phyloP scores from a whole-genome alignment of 2,797 vertebrate species.

The Leptoclinus maculatus region DNA sequence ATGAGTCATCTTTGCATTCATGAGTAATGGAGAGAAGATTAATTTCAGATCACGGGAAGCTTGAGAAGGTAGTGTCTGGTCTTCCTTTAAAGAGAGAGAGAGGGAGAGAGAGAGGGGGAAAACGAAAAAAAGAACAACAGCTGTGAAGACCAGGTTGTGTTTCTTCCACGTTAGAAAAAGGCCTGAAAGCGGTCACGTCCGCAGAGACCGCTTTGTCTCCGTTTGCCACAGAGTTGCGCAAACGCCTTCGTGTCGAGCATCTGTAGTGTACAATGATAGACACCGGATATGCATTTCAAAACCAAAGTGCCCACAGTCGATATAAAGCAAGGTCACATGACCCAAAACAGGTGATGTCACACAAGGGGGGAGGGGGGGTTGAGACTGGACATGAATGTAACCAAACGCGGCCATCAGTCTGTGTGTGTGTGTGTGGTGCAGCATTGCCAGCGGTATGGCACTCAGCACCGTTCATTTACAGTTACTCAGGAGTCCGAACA shows the following conservation, averaged over 20 bases:
- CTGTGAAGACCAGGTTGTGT: conserved; percentile 57
- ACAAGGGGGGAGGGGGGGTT: conserved; percentile 40
- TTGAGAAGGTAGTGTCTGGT: conserved; percentile 69
- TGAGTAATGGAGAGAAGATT: conserved; percentile 77
- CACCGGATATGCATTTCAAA: conserved; percentile 75
- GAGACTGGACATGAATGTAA: conserved; percentile 54
- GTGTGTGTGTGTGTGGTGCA: conserved; percentile 38
- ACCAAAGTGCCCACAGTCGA: conserved; percentile 75
- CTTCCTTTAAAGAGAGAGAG: conserved; percentile 47
- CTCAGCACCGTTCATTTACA: conserved; percentile 62
- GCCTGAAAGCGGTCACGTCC: conserved; percentile 57
- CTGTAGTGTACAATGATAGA: conserved; percentile 79
- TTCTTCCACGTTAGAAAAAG: conserved; percentile 65
- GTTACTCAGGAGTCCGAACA: conserved; percentile 61
- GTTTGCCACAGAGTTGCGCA: conserved; percentile 47
- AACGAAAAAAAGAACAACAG: conserved; percentile 24
- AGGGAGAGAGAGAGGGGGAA: conserved; percentile 11
- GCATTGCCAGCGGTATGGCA: conserved; percentile 48
- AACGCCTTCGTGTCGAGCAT: conserved; percentile 57
- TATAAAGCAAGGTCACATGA: conserved; percentile 78
- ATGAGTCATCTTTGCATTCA: conserved; percentile 76
- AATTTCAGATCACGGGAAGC: conserved; percentile 69
- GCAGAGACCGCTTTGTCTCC: conserved; percentile 37
- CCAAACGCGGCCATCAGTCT: conserved; percentile 51
- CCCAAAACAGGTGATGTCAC: conserved; percentile 75